Base-by-base conservation (phyloP, 1,140 invertebrate genomes). In the Lepidostoma basale region DNA sequence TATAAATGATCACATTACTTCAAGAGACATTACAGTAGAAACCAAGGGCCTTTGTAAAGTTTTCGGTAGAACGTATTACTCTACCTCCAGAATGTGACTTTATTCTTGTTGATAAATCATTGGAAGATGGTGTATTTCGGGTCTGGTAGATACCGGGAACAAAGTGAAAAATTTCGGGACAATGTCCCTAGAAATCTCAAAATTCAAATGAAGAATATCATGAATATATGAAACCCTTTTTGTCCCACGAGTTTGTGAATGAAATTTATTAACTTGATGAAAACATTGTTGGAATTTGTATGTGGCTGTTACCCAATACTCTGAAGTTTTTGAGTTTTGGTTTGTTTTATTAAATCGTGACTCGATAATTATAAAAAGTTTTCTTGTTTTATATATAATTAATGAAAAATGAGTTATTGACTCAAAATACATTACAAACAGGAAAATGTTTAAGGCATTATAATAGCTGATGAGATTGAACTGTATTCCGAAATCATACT, bases 401-500 rank as follows among this genome's bases (percentile, higher is more conserved):
- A 1, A 36, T 36, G 1, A 36, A 36, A n/a, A 36, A 5, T 12
- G 9, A 36, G 33, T 36, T 36, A 36, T 36, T n/a, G n/a, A n/a
- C n/a, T n/a, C n/a, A n/a, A n/a, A n/a, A n/a, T n/a, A n/a, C n/a
- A n/a, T n/a, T n/a, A n/a, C n/a, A n/a, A n/a, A n/a, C n/a, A n/a
- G n/a, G n/a, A n/a, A n/a, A n/a, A n/a, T n/a, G n/a, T n/a, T 36
- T n/a, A 36, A 36, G 33, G 5, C 10, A 36, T 36, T 36, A 36
- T 5, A 16, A 66, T 86, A 1, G 84, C 86, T 54, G 72, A 77
- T 18, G 83, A 81, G 39, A 87, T 89, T 73, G 85, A 90, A 0
- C 78, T 90, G 56, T 81, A 88, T 36, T 84, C 88, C 28, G 88
- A 88, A 1, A 26, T 58, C 67, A 14, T 93, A 70, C 83, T 88